Percentiles rank a stretch among this genome's conserved stretches.
Evolutionary conservation across 2,797 vertebrate genomes (phyloP).

Genomic region (Notolabrus celidotus): DNA sequence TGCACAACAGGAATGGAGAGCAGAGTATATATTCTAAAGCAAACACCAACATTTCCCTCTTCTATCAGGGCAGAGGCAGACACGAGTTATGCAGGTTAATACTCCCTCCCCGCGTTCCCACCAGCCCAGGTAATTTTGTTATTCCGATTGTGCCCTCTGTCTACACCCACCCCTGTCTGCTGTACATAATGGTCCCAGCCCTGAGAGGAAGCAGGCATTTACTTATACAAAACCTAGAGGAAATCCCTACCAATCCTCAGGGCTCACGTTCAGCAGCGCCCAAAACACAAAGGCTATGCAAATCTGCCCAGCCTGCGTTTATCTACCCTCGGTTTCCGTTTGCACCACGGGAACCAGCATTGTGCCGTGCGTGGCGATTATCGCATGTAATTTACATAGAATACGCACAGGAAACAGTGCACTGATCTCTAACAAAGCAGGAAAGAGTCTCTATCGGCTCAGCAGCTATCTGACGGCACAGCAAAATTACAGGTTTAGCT

Average conservation of each 20-base stretch:
- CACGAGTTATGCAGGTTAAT: conserved; percentile 66
- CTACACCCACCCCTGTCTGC: conserved; percentile 80
- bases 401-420: conserved; percentile 84
- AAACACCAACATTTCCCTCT: conserved; percentile 21
- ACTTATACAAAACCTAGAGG: conserved; percentile 82
- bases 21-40: conserved; percentile 19
- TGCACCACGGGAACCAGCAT: conserved; percentile 85
- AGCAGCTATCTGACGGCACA: conserved; percentile 82
- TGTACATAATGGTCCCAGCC: conserved; percentile 82
- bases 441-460: conserved; percentile 82
- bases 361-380: conserved; percentile 85
- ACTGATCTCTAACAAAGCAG: conserved; percentile 85
- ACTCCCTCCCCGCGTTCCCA: conserved; percentile 68
- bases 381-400: conserved; percentile 88
- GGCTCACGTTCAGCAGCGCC: conserved; percentile 82
- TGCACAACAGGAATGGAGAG: conserved; percentile 18
- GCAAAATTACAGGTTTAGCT: conserved; percentile 85
- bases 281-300: conserved; percentile 87
- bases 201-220: conserved; percentile 86
- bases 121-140: conserved; percentile 81
- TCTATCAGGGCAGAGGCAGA: conserved; percentile 56
- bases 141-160: conserved; percentile 79
- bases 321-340: conserved; percentile 85
- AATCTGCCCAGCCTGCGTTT: conserved; percentile 85
- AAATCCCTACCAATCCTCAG: conserved; percentile 81